Conservation (phyloP, 1,140 invertebrate species). For the Rhopalosiphum maidis region DNA sequence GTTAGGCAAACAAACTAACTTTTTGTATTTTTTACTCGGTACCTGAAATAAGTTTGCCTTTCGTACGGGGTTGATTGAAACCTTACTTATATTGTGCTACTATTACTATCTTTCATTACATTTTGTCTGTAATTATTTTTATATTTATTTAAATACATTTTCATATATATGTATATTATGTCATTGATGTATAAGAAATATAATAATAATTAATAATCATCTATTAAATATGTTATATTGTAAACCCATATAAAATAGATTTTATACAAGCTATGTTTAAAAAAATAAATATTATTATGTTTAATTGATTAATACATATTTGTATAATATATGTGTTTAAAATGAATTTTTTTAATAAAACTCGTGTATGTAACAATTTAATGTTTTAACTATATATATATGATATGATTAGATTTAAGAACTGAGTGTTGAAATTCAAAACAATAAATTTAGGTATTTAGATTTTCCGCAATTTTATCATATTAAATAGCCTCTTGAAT, state of each 20-base stretch:
- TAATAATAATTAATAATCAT: background rate
- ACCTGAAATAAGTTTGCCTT: slow-evolving; percentile 57
- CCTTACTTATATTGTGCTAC: background rate
- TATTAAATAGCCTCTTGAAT: background rate
- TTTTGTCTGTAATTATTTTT: background rate
- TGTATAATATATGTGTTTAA: background rate
- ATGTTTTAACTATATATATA: background rate
- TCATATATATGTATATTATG: background rate
- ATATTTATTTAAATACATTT: slow-evolving; percentile 2
- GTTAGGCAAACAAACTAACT: slow-evolving; percentile 55
- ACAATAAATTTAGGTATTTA: background rate
- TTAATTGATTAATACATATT: background rate
- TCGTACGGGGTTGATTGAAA: slow-evolving; percentile 49
- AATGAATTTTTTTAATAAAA: background rate
- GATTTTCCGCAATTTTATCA: background rate
- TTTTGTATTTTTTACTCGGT: slow-evolving; percentile 54
- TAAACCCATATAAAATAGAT: background rate
- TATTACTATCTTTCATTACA: slow-evolving; percentile 43
- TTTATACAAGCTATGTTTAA: background rate
- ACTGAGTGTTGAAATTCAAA: background rate
- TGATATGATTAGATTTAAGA: background rate
- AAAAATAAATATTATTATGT: background rate
- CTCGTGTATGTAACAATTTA: background rate
- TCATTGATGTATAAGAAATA: background rate
- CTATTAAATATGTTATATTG: background rate